Conservation (phyloP, 2,113 vertebrate species). For the Gadus chalcogrammus region DNA sequence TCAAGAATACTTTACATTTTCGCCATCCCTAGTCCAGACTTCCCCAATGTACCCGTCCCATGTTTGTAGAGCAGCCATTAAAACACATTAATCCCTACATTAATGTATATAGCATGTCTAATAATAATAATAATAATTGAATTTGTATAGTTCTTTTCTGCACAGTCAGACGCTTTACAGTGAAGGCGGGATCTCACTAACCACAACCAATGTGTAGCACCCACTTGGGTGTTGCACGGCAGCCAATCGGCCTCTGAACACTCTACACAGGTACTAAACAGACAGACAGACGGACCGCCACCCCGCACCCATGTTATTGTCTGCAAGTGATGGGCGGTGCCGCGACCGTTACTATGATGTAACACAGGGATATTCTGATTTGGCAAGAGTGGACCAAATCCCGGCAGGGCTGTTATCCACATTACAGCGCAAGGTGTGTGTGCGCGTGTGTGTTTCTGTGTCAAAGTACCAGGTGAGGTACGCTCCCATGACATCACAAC, state of each 20-base stretch:
- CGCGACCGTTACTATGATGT: constrained; percentile 52
- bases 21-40: no score
- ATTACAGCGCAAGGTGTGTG: background rate
- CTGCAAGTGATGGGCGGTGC: constrained; percentile 11
- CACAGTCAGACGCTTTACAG: no score
- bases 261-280: no score
- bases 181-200: no score
- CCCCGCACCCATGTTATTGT: background rate
- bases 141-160: no score
- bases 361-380: constrained; percentile 42
- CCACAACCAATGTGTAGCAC: no score
- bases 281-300: background rate
- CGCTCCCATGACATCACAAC: no score
- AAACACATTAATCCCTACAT: background rate
- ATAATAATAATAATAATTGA: no score
- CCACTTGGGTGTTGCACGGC: no score
- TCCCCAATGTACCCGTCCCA: no score
- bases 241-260: no score
- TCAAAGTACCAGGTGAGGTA: constrained; percentile 12
- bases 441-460: constrained; percentile 11
- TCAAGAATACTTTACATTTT: no score
- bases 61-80: background rate
- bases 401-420: constrained; percentile 11
- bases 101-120: background rate
- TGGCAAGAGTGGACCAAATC: constrained; percentile 58